Evolutionary conservation across 2,797 vertebrate genomes (phyloP).

Genomic region (Myotis planiceps): DNA sequence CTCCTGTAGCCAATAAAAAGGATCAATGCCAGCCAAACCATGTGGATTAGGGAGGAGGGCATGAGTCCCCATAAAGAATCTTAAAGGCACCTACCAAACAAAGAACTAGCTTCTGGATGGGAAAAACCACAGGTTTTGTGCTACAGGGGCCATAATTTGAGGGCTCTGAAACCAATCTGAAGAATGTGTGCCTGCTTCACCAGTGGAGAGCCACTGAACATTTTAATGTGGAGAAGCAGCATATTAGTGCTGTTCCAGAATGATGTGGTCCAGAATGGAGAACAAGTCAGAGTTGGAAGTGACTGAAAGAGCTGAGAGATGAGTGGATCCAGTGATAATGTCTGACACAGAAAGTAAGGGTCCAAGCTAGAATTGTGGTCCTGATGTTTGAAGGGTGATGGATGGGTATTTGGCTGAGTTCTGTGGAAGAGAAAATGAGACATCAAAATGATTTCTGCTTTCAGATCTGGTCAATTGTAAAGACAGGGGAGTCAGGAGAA

Average conservation of each 20-base stretch:
- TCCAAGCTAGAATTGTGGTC: neutral
- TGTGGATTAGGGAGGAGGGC: neutral
- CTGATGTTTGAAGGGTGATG: neutral
- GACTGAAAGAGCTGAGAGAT: neutral
- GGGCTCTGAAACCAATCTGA: neutral
- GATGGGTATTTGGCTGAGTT: neutral
- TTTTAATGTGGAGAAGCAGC: neutral
- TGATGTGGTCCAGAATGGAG: neutral
- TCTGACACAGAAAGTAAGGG: neutral
- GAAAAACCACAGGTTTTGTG: neutral
- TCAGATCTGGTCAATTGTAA: neutral
- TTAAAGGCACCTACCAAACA: neutral
- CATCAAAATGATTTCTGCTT: neutral
- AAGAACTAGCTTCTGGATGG: neutral
- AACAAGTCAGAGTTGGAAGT: neutral
- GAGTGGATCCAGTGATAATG: neutral
- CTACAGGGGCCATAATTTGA: neutral
- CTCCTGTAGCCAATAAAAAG: no score
- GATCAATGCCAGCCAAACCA: neutral
- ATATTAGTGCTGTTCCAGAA: neutral
- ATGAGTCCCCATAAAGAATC: neutral
- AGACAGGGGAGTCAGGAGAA: neutral
- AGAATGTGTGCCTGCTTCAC: neutral
- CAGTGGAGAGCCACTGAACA: neutral
- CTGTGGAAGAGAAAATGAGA: neutral